Evolutionary conservation across 2,888 invertebrate species (phyloP), one percentile per base, ranked within the genome.

Genomic region (Tetranychus piercei): DNA sequence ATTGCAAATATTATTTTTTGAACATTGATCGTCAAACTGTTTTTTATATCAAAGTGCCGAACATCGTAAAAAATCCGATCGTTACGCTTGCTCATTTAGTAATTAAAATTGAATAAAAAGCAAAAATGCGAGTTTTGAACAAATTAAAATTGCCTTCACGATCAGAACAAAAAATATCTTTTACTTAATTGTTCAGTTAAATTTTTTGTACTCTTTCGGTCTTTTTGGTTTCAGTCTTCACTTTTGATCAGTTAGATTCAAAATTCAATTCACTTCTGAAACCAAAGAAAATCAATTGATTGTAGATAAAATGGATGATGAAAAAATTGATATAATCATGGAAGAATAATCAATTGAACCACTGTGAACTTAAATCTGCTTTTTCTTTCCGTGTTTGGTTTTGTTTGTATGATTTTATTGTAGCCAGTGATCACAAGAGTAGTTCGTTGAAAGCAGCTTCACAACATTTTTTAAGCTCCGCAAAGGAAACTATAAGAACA

Each of bases 391-490:
- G 15, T 4, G 15, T 34, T 72, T 44, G 23, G 18, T 20, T 65
- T 66, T 55, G 55, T 15, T 55, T 15, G 55, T 55, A 15, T 65
- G 18, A n/a, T 65, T 9, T 69, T 69, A 18, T 71, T 71, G 34
- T 44, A 23, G 7, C 9, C 34, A 23, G 18, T 18, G 8, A 20
- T 76, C 44, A 76, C 71, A 73, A 67, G 69, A 76, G 85, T 76
- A 90, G 82, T 83, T 96, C 94, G 74, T 88, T 87, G 85, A 94
- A 95, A 70, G 95, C 91, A 81, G 90, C 88, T 82, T 95, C 93
- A 81, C 96, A 87, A 84, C 94, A 95, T 81, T 91, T 91, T 84
- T 95, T 94, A 80, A 99, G 86, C 83, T 99, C 97, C 34, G 91
- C 89, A 83, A 92, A 99, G 77, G 92, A 91, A 77, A 96, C 95